Base-by-base conservation (phyloP, 1,140 invertebrate genomes). In the Lordiphosa mommai region DNA sequence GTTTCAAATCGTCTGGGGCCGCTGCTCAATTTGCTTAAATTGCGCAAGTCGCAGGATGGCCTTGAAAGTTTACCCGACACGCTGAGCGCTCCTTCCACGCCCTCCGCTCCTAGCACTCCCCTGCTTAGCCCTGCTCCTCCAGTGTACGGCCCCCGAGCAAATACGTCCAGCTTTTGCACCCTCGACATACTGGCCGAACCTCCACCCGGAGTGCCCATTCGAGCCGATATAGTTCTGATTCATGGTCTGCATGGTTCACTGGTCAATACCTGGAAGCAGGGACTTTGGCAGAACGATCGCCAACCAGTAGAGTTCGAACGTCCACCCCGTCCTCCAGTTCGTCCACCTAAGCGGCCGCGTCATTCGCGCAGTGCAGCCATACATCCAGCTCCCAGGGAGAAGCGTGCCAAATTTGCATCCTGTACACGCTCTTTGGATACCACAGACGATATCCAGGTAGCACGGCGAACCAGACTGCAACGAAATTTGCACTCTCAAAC, bases 181-280 rank as follows among this genome's bases (percentile, higher is more conserved):
- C 87, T 90, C 13, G 71, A 88, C 27, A 87, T 91, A 3, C 58
- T 91, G 20, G 84, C 76, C 16, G 82, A 88, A 36, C 89, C 90
- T 10, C 70, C 89, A n/a, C 49, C 64, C 13, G 87, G 72, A 9
- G 65, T 67, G 12, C 76, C 88, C 4, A 88, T 90, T n/a, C 63
- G 67, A 8, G 91, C 90, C 2, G 92, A 92, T 61, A 89, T 92
- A 9, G 90, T 92, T 3, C 91, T 92, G n/a, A 89, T 92, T 12
- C 92, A 92, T 59, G 92, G 92, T 0, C 86, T 92, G 4, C 91
- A 92, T 55, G 92, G 92, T 1, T 92, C 91, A 4, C 56, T 91
- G 30, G 85, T 89, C 0, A 91, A 91, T 17, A 92, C 92, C 0
- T 92, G 92, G 92, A 91, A 88, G 51, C 91, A 92, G 72, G 91